Evolutionary conservation across 2,888 invertebrate species (phyloP).

Genomic region (Melolontha melolontha): DNA sequence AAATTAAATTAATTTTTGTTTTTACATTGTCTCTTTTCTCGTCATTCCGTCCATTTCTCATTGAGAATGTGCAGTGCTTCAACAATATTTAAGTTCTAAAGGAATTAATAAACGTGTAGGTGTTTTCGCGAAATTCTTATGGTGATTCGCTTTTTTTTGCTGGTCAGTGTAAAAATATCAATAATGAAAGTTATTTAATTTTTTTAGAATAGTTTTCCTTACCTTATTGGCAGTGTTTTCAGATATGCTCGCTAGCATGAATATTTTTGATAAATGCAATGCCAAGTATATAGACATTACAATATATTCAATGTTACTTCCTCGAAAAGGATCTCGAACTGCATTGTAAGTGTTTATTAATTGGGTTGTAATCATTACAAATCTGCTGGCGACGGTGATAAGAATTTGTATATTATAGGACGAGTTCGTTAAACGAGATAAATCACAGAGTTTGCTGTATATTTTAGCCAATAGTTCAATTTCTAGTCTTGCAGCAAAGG

Average conservation of each 20-base stretch:
- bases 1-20: too few relatives aligned
- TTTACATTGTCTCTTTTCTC: too few relatives aligned
- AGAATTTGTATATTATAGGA: constrained; percentile 49
- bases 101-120: too few relatives aligned
- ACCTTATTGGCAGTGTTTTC: constrained; percentile 48
- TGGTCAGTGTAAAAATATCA: too few relatives aligned
- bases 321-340: constrained; percentile 43
- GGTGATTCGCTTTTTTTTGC: too few relatives aligned
- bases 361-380: constrained; percentile 51
- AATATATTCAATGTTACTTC: constrained; percentile 40
- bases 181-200: too few relatives aligned
- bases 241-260: constrained; percentile 48
- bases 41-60: too few relatives aligned
- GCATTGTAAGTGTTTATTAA: constrained; percentile 49
- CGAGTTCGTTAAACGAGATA: constrained; percentile 47
- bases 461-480: constrained; percentile 43
- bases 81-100: too few relatives aligned
- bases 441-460: constrained; percentile 47
- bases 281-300: constrained; percentile 46
- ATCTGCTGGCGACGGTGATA: constrained; percentile 46
- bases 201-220: background rate
- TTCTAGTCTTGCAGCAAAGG: background rate
- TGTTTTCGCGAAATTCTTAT: too few relatives aligned
- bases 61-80: too few relatives aligned
- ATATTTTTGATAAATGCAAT: constrained; percentile 49